Conservation (phyloP, 2,888 invertebrate genomes). For the Rhagophthalmus giganteus region DNA sequence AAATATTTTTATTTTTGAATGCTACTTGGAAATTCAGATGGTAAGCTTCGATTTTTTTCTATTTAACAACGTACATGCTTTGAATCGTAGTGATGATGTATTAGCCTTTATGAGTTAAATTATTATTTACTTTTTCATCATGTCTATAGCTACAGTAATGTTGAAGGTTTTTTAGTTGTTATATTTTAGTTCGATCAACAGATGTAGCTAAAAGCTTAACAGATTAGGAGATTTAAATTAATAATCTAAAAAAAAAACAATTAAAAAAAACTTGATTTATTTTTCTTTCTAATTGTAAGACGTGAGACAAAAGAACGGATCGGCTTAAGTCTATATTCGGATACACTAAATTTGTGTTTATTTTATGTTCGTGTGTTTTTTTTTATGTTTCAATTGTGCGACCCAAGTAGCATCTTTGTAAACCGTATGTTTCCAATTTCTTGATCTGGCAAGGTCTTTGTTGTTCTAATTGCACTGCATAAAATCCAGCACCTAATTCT, state of each 20-base stretch:
- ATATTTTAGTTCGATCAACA: conserved; percentile 6
- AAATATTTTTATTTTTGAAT: conserved; percentile 49
- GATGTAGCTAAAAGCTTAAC: conserved; percentile 1
- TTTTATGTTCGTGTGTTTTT: conserved; percentile 28
- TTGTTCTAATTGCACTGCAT: conserved; percentile 51
- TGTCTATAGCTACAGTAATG: conserved; percentile 13
- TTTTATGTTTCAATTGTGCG: conserved; percentile 32
- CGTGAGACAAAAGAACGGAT: not conserved
- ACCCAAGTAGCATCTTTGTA: conserved; percentile 53
- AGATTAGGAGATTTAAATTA: not conserved
- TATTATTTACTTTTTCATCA: conserved; percentile 7
- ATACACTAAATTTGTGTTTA: conserved; percentile 26
- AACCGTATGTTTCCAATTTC: conserved; percentile 32
- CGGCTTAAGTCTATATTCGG: conserved; percentile 1
- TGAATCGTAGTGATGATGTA: conserved; percentile 39
- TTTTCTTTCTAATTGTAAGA: too few species aligned
- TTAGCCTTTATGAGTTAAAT: conserved; percentile 21
- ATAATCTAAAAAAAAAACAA: too few species aligned
- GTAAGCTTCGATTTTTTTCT: conserved; percentile 56
- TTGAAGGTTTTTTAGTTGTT: conserved; percentile 6
- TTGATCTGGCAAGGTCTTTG: conserved; percentile 32
- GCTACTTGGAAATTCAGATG: conserved; percentile 57
- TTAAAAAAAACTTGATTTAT: conserved; percentile 2
- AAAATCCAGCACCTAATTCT: conserved; percentile 48
- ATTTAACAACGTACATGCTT: conserved; percentile 32